phyloP scores from a whole-genome alignment of 2,113 vertebrate genomes.

The Elephas maximus region DNA sequence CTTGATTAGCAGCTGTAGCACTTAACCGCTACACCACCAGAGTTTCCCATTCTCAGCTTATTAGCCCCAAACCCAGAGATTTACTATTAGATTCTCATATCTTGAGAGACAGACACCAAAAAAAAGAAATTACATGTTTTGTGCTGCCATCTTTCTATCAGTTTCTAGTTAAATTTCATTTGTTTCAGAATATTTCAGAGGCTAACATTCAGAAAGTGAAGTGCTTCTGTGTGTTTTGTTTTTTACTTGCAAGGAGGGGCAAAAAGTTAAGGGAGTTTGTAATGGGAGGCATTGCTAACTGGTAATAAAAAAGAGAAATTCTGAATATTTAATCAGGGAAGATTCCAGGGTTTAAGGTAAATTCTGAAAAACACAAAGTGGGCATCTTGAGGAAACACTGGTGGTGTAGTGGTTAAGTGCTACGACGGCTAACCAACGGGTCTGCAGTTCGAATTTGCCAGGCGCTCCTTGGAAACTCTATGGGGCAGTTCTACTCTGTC shows the following conservation, averaged over 20 bases:
- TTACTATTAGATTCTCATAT: not conserved
- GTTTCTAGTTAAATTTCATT: constrained; percentile 20
- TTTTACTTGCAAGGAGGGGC: not conserved
- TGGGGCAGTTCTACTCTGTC: too few relatives aligned
- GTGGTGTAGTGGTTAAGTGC: too few relatives aligned
- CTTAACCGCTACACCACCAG: too few relatives aligned
- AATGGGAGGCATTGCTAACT: not conserved
- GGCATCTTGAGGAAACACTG: not conserved
- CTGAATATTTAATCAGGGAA: constrained; percentile 16
- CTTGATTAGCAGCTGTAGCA: too few relatives aligned
- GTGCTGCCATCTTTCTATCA: not conserved
- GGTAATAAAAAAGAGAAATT: not conserved
- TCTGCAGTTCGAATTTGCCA: too few relatives aligned
- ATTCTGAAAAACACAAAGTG: constrained; percentile 23
- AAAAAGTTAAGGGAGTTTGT: not conserved
- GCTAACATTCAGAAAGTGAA: not conserved
- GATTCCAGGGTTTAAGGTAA: constrained; percentile 13
- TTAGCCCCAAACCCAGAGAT: not conserved
- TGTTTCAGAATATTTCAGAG: not conserved
- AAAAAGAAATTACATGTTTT: not conserved
- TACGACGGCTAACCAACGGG: too few relatives aligned
- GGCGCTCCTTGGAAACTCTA: too few relatives aligned
- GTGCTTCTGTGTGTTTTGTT: not conserved
- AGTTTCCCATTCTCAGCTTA: not conserved
- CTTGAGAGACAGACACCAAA: not conserved